Conservation (phyloP, 2,797 vertebrate genomes). For the Brachyrhaphis roseni region DNA sequence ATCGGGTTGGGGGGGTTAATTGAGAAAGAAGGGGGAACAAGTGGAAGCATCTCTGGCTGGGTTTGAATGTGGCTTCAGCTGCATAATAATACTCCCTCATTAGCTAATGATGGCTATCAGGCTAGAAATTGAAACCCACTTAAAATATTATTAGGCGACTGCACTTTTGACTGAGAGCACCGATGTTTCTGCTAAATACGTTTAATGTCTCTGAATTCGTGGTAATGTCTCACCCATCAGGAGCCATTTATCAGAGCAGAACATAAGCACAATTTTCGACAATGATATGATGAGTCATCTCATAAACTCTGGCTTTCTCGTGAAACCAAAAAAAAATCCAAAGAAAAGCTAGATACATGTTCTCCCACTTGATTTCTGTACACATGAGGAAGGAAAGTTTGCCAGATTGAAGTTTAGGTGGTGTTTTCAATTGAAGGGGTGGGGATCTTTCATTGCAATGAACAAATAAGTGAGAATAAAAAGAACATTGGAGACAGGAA, state of each 20-base stretch:
- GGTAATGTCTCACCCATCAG: conserved; percentile 11
- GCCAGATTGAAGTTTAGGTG: conserved; percentile 50
- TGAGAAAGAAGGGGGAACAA: conserved; percentile 36
- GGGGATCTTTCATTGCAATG: neutral
- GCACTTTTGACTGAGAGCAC: conserved; percentile 19
- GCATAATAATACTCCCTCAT: conserved; percentile 54
- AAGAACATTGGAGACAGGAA: conserved; percentile 32
- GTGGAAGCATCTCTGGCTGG: conserved; percentile 26
- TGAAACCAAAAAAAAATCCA: neutral
- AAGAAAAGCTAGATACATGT: neutral
- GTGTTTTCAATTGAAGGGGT: conserved; percentile 22
- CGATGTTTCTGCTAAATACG: conserved; percentile 14
- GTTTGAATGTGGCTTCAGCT: conserved; percentile 23
- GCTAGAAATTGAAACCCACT: conserved; percentile 47
- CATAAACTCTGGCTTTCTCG: conserved; percentile 24
- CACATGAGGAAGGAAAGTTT: conserved; percentile 44
- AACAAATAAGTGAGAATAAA: conserved; percentile 54
- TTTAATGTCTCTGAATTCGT: conserved; percentile 8
- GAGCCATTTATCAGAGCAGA: conserved; percentile 17
- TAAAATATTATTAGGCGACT: conserved; percentile 34
- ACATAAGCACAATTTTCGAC: conserved; percentile 11
- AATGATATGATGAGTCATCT: conserved; percentile 24
- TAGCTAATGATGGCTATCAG: conserved; percentile 59
- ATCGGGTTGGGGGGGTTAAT: conserved; percentile 13
- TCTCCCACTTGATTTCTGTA: conserved; percentile 17